A percentile compares a stretch with the other conserved stretches of the same genome.
These are phyloP conservation scores for Catharus fuscescens DNA, from an alignment of 2,113 vertebrate species.

Conservation along the genomic window DNA sequence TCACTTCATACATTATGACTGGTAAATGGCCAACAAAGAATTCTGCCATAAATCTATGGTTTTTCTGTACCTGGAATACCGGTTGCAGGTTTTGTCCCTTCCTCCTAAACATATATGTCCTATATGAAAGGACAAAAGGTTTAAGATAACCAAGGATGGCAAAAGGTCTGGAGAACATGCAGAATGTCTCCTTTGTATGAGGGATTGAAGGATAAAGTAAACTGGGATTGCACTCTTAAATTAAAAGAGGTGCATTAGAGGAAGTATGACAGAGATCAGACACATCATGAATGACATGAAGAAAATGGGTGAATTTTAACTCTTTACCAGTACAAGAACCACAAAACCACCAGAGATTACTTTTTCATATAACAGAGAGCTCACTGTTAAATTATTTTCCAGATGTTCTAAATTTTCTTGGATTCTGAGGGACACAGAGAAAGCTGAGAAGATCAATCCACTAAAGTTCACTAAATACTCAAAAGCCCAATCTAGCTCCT, in stretches of 20 bases:
- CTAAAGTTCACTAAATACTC: neutral
- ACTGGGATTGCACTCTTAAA: neutral
- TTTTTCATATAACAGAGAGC: neutral
- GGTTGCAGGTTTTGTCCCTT: neutral
- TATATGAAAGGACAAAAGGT: neutral
- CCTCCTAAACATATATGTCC: neutral
- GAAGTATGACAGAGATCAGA: neutral
- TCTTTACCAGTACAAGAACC: neutral
- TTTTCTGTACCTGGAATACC: neutral
- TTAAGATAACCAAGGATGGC: neutral
- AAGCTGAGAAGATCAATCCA: neutral
- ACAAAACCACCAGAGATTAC: neutral
- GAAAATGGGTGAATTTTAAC: neutral
- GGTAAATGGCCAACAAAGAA: neutral
- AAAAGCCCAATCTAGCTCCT: neutral
- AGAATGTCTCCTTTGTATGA: neutral
- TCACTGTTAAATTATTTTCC: neutral
- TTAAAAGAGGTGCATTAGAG: neutral
- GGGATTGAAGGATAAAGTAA: neutral
- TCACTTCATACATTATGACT: neutral
- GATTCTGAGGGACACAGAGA: neutral
- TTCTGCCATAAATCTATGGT: neutral
- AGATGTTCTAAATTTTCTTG: neutral
- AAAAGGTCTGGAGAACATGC: neutral
- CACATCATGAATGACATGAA: neutral